Percentiles rank a stretch among this genome's conserved stretches.
These are phyloP conservation scores for Oryzias celebensis DNA, from an alignment of 2,113 vertebrate genomes.

Conservation along the genomic window DNA sequence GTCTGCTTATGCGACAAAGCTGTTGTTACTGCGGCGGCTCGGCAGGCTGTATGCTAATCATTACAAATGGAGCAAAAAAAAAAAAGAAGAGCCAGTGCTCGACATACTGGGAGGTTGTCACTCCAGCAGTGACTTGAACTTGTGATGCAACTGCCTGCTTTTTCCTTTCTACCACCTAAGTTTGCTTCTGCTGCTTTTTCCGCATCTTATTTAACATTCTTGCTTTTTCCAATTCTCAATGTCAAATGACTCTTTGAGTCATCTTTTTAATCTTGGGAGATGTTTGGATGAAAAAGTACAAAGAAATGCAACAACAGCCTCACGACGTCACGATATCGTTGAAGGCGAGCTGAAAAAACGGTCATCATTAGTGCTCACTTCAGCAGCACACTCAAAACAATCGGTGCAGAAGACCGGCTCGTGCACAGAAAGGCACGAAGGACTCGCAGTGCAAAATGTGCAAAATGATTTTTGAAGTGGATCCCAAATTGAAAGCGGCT, in stretches of 20 bases:
- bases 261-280: too few relatives aligned
- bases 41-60: constrained; percentile 53
- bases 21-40: constrained; percentile 24
- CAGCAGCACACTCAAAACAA: too few relatives aligned
- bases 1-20: constrained; percentile 46
- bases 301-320: too few relatives aligned
- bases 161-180: not conserved
- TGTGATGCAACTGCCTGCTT: constrained; percentile 20
- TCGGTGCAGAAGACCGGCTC: constrained; percentile 5
- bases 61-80: constrained; percentile 55
- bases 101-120: constrained; percentile 42
- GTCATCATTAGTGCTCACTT: too few relatives aligned
- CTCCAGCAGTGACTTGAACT: constrained; percentile 8
- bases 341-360: too few relatives aligned
- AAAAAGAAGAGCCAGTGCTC: constrained; percentile 15
- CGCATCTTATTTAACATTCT: constrained; percentile 12
- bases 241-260: too few relatives aligned
- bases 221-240: constrained; percentile 2
- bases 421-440: constrained; percentile 24
- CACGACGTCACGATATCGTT: too few relatives aligned
- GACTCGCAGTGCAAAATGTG: not conserved
- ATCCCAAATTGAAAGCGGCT: constrained; percentile 28
- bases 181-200: constrained; percentile 14
- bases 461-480: constrained; percentile 26
- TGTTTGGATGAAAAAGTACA: too few relatives aligned